phyloP scores from a whole-genome alignment of 2,113 vertebrate species.

The Ceuthmochares aereus region DNA sequence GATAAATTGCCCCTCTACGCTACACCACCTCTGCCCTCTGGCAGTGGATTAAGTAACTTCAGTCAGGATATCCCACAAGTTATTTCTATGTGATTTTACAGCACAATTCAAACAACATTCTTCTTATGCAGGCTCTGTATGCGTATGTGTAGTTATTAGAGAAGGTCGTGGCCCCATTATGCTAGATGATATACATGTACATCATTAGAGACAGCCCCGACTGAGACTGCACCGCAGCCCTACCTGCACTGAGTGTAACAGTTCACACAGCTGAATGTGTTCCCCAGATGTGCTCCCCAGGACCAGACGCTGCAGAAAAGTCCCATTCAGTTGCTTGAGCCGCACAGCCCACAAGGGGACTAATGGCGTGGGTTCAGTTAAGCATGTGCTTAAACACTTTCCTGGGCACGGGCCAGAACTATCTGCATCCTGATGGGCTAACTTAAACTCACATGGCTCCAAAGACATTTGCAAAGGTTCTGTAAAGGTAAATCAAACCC shows the following conservation, averaged over 20 bases:
- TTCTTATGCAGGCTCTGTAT: neutral
- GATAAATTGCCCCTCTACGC: neutral
- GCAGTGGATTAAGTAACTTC: neutral
- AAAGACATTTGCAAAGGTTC: conserved; percentile 14
- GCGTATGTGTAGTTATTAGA: neutral
- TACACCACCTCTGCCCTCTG: neutral
- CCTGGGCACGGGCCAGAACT: conserved; percentile 28
- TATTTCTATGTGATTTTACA: neutral
- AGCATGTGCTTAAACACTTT: conserved; percentile 40
- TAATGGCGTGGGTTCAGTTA: neutral
- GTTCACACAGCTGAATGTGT: neutral
- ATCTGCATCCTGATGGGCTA: neutral
- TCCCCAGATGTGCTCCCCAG: conserved; percentile 63
- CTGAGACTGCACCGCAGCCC: neutral
- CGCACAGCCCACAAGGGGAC: neutral
- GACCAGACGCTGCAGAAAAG: neutral
- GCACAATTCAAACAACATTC: neutral
- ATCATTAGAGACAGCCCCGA: neutral
- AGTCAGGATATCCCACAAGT: neutral
- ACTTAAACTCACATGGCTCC: conserved; percentile 10
- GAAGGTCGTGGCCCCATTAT: neutral
- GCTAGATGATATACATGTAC: neutral
- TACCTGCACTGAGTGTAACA: neutral
- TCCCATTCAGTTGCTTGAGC: neutral
- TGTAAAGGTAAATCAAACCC: conserved; percentile 34